A percentile compares a stretch with the other conserved stretches of the same genome.
phyloP scores from a whole-genome alignment of 2,797 vertebrate species.

The Eremophila alpestris region DNA sequence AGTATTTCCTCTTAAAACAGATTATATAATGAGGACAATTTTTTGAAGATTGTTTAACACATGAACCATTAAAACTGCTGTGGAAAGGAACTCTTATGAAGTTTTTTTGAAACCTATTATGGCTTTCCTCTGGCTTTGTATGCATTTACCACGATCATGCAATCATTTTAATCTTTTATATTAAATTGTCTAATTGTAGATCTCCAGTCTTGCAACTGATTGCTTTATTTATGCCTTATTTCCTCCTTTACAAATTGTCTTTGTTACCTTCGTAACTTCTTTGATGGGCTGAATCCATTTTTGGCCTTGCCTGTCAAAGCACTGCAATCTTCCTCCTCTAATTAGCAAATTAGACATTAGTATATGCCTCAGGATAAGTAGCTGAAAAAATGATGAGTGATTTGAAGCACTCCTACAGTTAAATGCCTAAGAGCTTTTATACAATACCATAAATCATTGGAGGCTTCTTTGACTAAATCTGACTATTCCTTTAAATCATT shows the following conservation, averaged over 20 bases:
- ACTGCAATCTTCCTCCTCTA: not conserved
- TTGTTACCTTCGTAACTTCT: not conserved
- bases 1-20: not conserved
- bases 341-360: not conserved
- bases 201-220: not conserved
- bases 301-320: not conserved
- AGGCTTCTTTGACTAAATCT: not conserved
- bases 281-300: not conserved
- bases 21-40: not conserved
- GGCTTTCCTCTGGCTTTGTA: not conserved
- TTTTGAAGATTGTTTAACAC: not conserved
- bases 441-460: not conserved
- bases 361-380: not conserved
- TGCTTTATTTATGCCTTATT: not conserved
- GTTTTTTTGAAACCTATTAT: not conserved
- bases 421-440: not conserved
- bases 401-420: not conserved
- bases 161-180: not conserved
- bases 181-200: not conserved
- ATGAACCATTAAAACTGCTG: not conserved
- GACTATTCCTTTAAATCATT: slow-evolving; percentile 1
- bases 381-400: not conserved
- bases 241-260: not conserved
- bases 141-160: not conserved
- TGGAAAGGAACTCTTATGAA: not conserved